Base-by-base conservation (phyloP, 2,888 invertebrate genomes). In the Idaea dimidiata region DNA sequence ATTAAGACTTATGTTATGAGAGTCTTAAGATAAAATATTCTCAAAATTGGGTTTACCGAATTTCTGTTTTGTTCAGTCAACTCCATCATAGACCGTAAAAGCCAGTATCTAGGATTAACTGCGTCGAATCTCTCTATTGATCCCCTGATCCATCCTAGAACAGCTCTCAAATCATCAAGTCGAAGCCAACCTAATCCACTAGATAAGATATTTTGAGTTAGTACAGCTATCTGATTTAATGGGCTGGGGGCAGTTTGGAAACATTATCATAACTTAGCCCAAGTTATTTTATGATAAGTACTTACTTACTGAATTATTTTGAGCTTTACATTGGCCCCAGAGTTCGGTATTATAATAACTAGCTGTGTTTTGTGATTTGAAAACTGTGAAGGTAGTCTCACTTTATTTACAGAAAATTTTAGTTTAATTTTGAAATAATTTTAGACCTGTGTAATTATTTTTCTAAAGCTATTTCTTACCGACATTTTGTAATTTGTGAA, bases 101-200 rank as follows among this genome's bases (percentile, higher is more conserved):
- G 82, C 82, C 87, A 81, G 84, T 83, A 85, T 79, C 77, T 74
- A 73, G 80, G 86, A 86, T 87, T 86, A 86, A 76, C 67, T 72
- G 63, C 62, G 68, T 67, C 66, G 64, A 72, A 71, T 68, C 70
- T 67, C 55, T 62, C 72, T 71, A 78, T 78, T 75, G 76, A 81
- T 79, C 73, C 60, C 62, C 66, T 72, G 56, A 56, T 56, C 56
- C 56, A 14, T 18, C 56, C 4, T 17, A 67, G 69, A 65, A 73
- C 68, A 67, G 68, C 65, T 72, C 66, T 70, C 70, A 71, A 80
- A 78, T 78, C 75, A 75, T 74, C 69, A 76, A 73, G 69, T 72
- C 69, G 64, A 70, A 73, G 68, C 71, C 70, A 72, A 72, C 71
- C 69, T 77, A 76, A 74, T 72, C 74, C 69, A 69, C 62, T 56